Percentiles rank a stretch among this genome's conserved stretches.
phyloP scores from a whole-genome alignment of 2,888 invertebrate genomes.

The Drosophila neoperkinsi region DNA sequence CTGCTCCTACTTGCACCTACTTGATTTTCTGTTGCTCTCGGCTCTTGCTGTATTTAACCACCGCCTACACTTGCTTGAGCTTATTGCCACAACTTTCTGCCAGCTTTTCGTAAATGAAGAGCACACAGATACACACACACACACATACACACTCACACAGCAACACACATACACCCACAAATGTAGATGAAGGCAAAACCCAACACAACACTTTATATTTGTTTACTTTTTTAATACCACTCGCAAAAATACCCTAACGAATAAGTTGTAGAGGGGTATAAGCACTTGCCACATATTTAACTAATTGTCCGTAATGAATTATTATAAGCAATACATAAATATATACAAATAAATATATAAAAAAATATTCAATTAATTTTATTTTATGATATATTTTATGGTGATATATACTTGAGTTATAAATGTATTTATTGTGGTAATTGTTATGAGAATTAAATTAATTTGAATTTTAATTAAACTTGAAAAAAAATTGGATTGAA shows the following conservation, averaged over 20 bases:
- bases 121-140: conserved; percentile 28
- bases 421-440: background rate
- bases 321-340: background rate
- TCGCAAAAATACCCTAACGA: conserved; percentile 16
- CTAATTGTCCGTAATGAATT: background rate
- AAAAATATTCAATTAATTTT: too few species aligned
- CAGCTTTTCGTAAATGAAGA: conserved; percentile 77
- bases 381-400: background rate
- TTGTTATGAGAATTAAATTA: background rate
- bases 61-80: conserved; percentile 48
- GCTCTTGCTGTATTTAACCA: conserved; percentile 30
- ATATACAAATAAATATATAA: background rate
- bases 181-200: conserved; percentile 17
- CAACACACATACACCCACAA: conserved; percentile 10
- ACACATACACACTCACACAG: conserved; percentile 3
- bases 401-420: background rate
- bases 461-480: background rate
- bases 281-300: background rate
- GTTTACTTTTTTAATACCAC: conserved; percentile 58
- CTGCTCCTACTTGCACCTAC: conserved; percentile 10
- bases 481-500: background rate
- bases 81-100: conserved; percentile 71
- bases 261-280: background rate
- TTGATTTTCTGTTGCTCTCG: conserved; percentile 16
- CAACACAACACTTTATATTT: conserved; percentile 64